Evolutionary conservation across 1,140 invertebrate genomes (phyloP), one percentile per base, ranked within the genome.

Genomic region (Eumaeus atala): DNA sequence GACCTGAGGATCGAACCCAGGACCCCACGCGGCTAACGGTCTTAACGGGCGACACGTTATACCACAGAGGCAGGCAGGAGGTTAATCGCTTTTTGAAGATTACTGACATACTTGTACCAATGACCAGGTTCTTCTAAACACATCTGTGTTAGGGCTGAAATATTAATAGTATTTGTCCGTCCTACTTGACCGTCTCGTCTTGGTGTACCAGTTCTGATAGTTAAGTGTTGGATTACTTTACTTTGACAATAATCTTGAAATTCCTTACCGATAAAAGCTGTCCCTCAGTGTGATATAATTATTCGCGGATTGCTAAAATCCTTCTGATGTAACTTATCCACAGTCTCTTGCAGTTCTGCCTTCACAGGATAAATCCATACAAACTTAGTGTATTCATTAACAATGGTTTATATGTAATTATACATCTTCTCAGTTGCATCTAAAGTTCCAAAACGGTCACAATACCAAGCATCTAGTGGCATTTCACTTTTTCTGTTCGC

Each of bases 401-500:
- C 9, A 37, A 37, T 5, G 3, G 9, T 37, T 4, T 4, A n/a
- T 11, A 5, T 37, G 3, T 37, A 5, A 0, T 37, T 37, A 37
- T 37, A 37, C 36, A 37, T 37, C 8, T 37, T n/a, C n/a, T n/a
- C n/a, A n/a, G n/a, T 37, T 3, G 36, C 36, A 37, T 37, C 3
- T 37, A 37, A 9, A 11, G 36, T 3, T 4, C 36, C 36, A 11
- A 37, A 37, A 37, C 14, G 28, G 34, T 49, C 48, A 14, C 48
- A 49, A 9, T 49, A 28, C 10, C 33, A 7, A 16, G 48, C 35
- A 50, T 14, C n/a, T 12, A 50, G 16, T 50, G 48, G 48, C 11
- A 28, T 7, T 49, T 7, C 34, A 18, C 48, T 34, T 49, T 49
- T 50, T 35, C 48, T 35, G 14, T 33, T 50, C 7, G 48, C 48